Evolutionary conservation across 37 sponge, comb jelly and placozoan species (phyloP).

Genomic region (Eunapius fragilis): DNA sequence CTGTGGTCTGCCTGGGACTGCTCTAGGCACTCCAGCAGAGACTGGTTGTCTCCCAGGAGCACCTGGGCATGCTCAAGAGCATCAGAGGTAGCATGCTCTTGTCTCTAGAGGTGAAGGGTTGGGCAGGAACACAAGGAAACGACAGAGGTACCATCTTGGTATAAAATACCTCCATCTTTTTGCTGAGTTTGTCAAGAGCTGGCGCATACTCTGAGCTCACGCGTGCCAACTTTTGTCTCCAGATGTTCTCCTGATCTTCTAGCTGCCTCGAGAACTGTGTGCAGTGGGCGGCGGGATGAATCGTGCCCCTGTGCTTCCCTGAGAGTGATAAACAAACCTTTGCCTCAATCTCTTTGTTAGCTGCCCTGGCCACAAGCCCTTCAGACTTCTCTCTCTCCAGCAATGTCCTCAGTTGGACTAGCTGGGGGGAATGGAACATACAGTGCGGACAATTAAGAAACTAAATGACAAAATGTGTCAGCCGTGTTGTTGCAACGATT

Average conservation of each 20-base stretch:
- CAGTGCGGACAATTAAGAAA: neutral
- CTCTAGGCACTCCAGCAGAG: neutral
- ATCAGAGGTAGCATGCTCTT: neutral
- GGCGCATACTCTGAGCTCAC: neutral
- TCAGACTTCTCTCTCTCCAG: neutral
- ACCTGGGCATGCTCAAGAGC: neutral
- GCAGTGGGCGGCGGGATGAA: neutral
- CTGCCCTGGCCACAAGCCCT: neutral
- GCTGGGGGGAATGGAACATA: too few relatives aligned
- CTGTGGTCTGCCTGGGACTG: slow-evolving; percentile 1
- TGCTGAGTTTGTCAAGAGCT: neutral
- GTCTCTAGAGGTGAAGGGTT: neutral
- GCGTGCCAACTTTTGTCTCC: neutral
- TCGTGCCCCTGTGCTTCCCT: neutral
- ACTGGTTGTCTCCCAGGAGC: neutral
- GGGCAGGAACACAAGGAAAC: neutral
- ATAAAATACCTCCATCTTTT: neutral
- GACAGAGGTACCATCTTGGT: neutral
- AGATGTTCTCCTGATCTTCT: neutral
- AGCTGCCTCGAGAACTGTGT: neutral
- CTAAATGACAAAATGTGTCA: too few relatives aligned
- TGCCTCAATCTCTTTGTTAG: neutral
- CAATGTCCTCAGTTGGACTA: neutral
- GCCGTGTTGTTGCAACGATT: too few relatives aligned
- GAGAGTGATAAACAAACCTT: neutral